Evolutionary conservation across 2,113 vertebrate species (phyloP).

Genomic region (Thamnophis sirtalis): DNA sequence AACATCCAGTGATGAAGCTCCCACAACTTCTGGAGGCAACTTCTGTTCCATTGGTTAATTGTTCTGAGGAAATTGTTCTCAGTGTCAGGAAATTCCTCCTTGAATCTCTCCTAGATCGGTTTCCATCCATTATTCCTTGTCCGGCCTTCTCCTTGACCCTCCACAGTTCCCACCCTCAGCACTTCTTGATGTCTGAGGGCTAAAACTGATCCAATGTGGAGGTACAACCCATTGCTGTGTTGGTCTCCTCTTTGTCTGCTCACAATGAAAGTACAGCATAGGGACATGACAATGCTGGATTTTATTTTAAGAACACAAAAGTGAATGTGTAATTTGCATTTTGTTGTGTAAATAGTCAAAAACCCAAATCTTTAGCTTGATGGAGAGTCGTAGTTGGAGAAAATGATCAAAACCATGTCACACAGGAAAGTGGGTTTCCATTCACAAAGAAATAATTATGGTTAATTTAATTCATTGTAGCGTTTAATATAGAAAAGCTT

Average conservation of each 20-base stretch:
- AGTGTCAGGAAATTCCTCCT: too few species aligned
- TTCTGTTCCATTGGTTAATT: too few species aligned
- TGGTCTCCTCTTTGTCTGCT: neutral
- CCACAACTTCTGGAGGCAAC: too few species aligned
- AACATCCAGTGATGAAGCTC: too few species aligned
- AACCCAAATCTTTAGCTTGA: slow-evolving; percentile 53
- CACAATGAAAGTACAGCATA: fast-evolving
- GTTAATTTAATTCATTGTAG: slow-evolving; percentile 82
- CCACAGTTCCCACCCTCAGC: fast-evolving
- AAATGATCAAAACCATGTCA: slow-evolving; percentile 72
- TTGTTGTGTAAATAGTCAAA: slow-evolving; percentile 52
- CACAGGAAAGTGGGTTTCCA: slow-evolving; percentile 70
- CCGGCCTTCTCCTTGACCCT: neutral
- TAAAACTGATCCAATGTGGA: neutral
- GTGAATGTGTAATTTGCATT: slow-evolving; percentile 41
- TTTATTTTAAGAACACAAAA: slow-evolving; percentile 24
- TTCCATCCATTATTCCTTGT: too few species aligned
- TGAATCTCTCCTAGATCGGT: too few species aligned
- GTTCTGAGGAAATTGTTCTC: too few species aligned
- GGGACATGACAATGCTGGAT: fast-evolving
- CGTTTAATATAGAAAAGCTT: slow-evolving; percentile 80
- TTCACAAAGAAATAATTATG: slow-evolving; percentile 83
- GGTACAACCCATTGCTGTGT: neutral
- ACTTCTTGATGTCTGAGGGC: neutral
- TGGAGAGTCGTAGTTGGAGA: slow-evolving; percentile 54